These are phyloP conservation scores for Alces alces DNA, from an alignment of 2,113 vertebrate genomes.

Conservation along the genomic window DNA sequence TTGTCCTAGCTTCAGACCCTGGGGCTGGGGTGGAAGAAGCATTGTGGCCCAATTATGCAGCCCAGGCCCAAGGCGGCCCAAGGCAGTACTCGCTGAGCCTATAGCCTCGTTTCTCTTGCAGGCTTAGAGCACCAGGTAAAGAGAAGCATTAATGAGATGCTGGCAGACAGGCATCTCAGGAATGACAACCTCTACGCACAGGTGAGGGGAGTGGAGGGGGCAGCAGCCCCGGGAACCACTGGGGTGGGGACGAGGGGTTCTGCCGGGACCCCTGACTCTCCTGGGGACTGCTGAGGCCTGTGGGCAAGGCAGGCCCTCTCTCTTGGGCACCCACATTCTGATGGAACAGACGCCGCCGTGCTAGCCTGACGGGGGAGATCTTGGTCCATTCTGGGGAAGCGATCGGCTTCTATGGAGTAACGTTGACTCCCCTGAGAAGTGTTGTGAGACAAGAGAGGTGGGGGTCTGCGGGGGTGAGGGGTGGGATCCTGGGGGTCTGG, in stretches of 20 bases:
- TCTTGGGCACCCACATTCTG: background rate
- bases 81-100: accelerated
- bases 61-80: background rate
- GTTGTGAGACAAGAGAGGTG: background rate
- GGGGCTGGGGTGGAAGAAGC: background rate
- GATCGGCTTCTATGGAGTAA: accelerated
- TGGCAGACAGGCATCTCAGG: conserved; percentile 52
- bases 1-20: background rate
- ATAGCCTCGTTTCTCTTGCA: background rate
- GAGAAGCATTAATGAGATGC: conserved; percentile 75
- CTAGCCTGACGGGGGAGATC: background rate
- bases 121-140: conserved; percentile 40
- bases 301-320: background rate
- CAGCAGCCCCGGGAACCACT: background rate
- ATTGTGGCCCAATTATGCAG: background rate
- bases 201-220: background rate
- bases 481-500: too few relatives aligned
- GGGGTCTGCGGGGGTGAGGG: background rate
- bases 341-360: background rate
- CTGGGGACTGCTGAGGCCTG: background rate
- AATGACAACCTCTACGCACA: conserved; percentile 50
- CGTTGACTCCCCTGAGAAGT: accelerated
- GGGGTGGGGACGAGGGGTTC: background rate
- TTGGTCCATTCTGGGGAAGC: background rate
- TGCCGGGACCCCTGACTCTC: background rate